Base-by-base conservation (phyloP, 2,888 invertebrate species). In the Cetonia aurata region DNA sequence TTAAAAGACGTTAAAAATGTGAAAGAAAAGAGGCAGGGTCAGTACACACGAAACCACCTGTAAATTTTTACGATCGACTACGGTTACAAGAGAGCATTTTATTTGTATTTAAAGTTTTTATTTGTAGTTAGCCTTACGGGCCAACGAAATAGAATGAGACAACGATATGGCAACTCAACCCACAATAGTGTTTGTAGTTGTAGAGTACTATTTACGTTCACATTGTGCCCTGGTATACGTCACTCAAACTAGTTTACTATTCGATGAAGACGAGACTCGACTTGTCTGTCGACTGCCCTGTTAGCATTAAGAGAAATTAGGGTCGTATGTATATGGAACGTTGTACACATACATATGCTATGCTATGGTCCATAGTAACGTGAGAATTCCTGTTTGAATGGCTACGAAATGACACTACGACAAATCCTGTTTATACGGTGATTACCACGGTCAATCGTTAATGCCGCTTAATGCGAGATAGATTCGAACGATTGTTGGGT, bases 71-170 rank as follows among this genome's bases (percentile, higher is more conserved):
- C 50, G 62, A 65, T 52, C 62, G 50, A 62, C 50, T 65, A 50
- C 50, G 50, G 52, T 52, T 52, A 65, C 50, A 65, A 65, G 62
- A 37, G 42, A 57, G 50, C 62, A 65, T 50, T 65, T 65, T 50
- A 65, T 65, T 48, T 65, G 50, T 65, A 50, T 65, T 65, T 65
- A 65, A 65, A 65, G 62, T 50, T 65, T 65, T 65, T 50, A 65
- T 65, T 65, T 50, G 50, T 65, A 59, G 44, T 59, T 59, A 44
- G 10, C n/a, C 42, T 25, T 42, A 41, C 42, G 25, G n/a, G 31
- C 19, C 6, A 17, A 42, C 17, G 10, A 33, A 41, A 37, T 10
- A 37, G 15, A 57, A 19, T 12, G 42, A 19, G 15, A 42, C 55
- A 56, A 33, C 10, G 10, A 37, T 10, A 37, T 10, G 8, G 6